phyloP scores from a whole-genome alignment of 2,888 invertebrate species.

The Therioaphis trifolii region DNA sequence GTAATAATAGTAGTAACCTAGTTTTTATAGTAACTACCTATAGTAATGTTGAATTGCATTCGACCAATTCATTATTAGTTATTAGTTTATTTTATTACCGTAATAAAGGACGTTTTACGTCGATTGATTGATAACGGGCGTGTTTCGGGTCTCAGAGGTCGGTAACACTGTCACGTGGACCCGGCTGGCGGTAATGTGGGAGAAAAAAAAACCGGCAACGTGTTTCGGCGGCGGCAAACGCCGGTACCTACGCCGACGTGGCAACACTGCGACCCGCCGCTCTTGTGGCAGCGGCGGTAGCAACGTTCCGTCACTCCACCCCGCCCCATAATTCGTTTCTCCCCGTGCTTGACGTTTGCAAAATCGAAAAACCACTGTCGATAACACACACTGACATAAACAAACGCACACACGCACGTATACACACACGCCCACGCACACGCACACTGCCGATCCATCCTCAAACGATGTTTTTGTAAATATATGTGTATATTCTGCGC shows the following conservation, averaged over 20 bases:
- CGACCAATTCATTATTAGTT: too few relatives aligned
- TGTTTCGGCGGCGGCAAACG: constrained; percentile 25
- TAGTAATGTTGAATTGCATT: too few relatives aligned
- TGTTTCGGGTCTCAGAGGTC: not conserved
- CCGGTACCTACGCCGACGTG: constrained; percentile 1
- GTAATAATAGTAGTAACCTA: too few relatives aligned
- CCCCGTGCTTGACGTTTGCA: constrained; percentile 5
- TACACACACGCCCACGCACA: not conserved
- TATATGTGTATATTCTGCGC: too few relatives aligned
- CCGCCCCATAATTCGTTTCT: constrained; percentile 26
- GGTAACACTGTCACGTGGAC: constrained; percentile 24
- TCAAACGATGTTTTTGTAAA: not conserved
- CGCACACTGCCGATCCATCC: not conserved
- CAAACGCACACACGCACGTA: not conserved
- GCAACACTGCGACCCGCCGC: constrained; percentile 37
- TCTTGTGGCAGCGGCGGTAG: too few relatives aligned
- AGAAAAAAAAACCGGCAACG: constrained; percentile 44
- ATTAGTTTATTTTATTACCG: too few relatives aligned
- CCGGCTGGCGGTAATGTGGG: not conserved
- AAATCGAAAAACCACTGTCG: constrained; percentile 46
- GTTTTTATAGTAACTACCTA: too few relatives aligned
- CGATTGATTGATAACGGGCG: constrained; percentile 5
- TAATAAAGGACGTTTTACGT: too few relatives aligned
- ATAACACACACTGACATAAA: constrained; percentile 11
- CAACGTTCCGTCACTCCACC: not conserved